Conservation (phyloP, 1,140 invertebrate genomes). For the Anadara kagoshimensis region DNA sequence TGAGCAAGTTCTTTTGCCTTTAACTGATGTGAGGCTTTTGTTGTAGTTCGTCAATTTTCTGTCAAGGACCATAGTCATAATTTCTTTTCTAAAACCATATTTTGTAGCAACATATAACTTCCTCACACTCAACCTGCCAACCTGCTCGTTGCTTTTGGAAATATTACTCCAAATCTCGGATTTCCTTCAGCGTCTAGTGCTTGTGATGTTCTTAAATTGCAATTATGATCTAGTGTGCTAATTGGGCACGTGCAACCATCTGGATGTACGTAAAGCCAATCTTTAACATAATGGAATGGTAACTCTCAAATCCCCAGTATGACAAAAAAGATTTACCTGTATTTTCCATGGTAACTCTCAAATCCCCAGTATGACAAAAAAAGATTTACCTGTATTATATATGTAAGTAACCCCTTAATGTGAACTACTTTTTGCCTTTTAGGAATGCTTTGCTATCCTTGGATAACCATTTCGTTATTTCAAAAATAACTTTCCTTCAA, state of each 20-base stretch:
- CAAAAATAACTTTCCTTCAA: too few species aligned
- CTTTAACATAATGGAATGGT: constrained; percentile 10
- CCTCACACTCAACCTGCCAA: not conserved
- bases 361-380: too few species aligned
- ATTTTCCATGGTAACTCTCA: too few species aligned
- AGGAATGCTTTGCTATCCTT: constrained; percentile 20
- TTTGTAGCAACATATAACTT: not conserved
- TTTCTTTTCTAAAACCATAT: not conserved
- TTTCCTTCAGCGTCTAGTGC: not conserved
- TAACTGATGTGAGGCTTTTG: not conserved
- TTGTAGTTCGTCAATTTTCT: not conserved
- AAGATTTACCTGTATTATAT: constrained; percentile 16
- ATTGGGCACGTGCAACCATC: not conserved
- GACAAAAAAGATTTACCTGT: too few species aligned
- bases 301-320: constrained; percentile 21
- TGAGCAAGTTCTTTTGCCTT: not conserved
- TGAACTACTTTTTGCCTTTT: constrained; percentile 18
- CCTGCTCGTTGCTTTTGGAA: not conserved
- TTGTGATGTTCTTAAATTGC: not conserved
- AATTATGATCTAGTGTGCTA: constrained; percentile 2
- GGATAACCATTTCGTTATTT: constrained; percentile 18
- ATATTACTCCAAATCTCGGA: not conserved
- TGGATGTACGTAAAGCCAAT: not conserved
- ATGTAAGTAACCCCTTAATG: constrained; percentile 7
- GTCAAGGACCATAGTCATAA: not conserved